A percentile compares a stretch with the other conserved stretches of the same genome.
Evolutionary conservation across 1,140 invertebrate genomes (phyloP).

Genomic region (Drosophila mayri): DNA sequence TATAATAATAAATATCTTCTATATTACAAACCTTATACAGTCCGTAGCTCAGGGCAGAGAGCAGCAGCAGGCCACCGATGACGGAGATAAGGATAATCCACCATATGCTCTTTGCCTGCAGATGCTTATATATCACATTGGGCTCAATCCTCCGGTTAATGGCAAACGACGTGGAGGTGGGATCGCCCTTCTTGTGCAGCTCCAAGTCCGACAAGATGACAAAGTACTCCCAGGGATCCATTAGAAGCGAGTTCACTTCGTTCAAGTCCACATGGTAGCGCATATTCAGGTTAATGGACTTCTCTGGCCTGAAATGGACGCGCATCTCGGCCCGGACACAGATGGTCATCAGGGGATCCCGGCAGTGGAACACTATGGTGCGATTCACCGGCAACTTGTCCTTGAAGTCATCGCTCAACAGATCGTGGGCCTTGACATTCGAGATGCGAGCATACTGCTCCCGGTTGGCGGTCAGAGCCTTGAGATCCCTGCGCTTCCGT

Average conservation of each 20-base stretch:
- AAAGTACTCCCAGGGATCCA: conserved; percentile 83
- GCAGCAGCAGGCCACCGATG: conserved; percentile 69
- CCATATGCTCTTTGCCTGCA: conserved; percentile 50
- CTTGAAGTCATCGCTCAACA: conserved; percentile 77
- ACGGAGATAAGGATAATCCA: conserved; percentile 77
- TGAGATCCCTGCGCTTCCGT: conserved; percentile 61
- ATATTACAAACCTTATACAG: conserved; percentile 71
- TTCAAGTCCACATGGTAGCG: conserved; percentile 76
- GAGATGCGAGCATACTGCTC: conserved; percentile 78
- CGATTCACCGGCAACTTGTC: conserved; percentile 77
- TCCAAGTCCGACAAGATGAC: conserved; percentile 67
- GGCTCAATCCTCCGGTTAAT: conserved; percentile 71
- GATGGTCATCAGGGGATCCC: conserved; percentile 68
- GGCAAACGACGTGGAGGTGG: conserved; percentile 37
- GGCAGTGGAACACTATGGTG: conserved; percentile 83
- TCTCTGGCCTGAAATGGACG: conserved; percentile 75
- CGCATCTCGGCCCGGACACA: conserved; percentile 75
- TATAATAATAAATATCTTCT: background rate
- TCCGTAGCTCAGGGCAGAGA: conserved; percentile 66
- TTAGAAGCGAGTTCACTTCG: conserved; percentile 76
- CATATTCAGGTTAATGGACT: conserved; percentile 69
- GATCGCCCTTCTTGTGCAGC: conserved; percentile 69
- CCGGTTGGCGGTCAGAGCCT: conserved; percentile 66
- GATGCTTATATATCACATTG: conserved; percentile 80
- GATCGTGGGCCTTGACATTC: conserved; percentile 67